Evolutionary conservation across 2,888 invertebrate species (phyloP).

Genomic region (Lochmaea capreae): DNA sequence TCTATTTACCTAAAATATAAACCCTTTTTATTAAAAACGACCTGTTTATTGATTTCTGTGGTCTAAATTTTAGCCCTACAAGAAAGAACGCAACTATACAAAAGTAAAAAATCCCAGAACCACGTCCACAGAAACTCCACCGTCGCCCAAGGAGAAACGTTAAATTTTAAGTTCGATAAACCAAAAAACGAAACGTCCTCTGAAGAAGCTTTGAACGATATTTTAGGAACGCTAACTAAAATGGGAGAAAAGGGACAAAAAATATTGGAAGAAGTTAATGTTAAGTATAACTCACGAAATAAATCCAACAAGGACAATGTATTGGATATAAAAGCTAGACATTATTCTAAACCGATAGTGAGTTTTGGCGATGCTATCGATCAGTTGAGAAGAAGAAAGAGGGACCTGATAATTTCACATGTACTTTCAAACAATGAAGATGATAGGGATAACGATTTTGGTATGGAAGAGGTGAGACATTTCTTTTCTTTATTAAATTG

Average conservation of each 20-base stretch:
- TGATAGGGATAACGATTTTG: conserved; percentile 72
- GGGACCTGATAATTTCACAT: conserved; percentile 68
- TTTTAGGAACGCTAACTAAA: conserved; percentile 69
- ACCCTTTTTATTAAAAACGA: no score
- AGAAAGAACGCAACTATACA: conserved; percentile 25
- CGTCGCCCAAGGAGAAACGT: conserved; percentile 65
- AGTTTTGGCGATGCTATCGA: conserved; percentile 58
- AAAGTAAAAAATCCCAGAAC: conserved; percentile 27
- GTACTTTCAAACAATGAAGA: conserved; percentile 69
- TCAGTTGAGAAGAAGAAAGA: conserved; percentile 62
- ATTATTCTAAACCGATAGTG: conserved; percentile 58
- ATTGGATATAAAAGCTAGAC: conserved; percentile 55
- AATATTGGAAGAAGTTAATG: conserved; percentile 70
- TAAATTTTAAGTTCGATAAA: conserved; percentile 56
- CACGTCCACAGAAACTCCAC: conserved; percentile 68
- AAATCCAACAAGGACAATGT: conserved; percentile 28
- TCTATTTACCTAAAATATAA: no score
- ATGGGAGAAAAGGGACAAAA: conserved; percentile 71
- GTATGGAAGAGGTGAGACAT: conserved; percentile 71
- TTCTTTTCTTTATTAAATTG: not conserved
- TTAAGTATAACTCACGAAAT: conserved; percentile 56
- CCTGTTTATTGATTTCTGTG: not conserved
- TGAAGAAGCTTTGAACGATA: conserved; percentile 71
- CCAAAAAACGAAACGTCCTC: conserved; percentile 63
- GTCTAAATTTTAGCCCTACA: conserved; percentile 18